phyloP scores from a whole-genome alignment of 1,140 invertebrate species.

The Panagrolaimus sp. region DNA sequence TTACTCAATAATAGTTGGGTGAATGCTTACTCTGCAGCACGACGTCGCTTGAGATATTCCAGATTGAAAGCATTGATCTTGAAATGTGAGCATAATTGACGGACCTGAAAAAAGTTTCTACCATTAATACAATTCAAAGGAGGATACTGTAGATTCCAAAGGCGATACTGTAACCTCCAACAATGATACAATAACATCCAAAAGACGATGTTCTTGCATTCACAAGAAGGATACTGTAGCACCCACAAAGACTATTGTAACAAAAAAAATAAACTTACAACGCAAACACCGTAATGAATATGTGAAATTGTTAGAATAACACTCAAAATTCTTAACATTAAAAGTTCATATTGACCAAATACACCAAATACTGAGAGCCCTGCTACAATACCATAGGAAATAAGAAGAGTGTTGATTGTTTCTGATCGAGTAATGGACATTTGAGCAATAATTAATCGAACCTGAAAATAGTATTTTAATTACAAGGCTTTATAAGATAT shows the following conservation, averaged over 20 bases:
- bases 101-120: conserved; percentile 54
- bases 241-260: neutral
- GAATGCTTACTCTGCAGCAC: conserved; percentile 26
- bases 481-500: too few species aligned
- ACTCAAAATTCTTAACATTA: conserved; percentile 57
- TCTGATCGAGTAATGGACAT: conserved; percentile 62
- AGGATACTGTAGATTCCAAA: too few species aligned
- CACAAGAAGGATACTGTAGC: too few species aligned
- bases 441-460: conserved; percentile 62
- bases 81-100: conserved; percentile 60
- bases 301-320: conserved; percentile 59
- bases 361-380: conserved; percentile 16
- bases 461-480: conserved; percentile 54
- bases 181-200: too few species aligned
- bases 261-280: conserved; percentile 43
- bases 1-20: too few species aligned
- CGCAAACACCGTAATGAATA: conserved; percentile 61
- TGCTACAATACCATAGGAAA: conserved; percentile 34
- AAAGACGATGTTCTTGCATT: too few species aligned
- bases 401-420: conserved; percentile 40
- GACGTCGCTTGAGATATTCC: conserved; percentile 40
- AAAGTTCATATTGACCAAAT: conserved; percentile 56
- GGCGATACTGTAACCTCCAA: too few species aligned
- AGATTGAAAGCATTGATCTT: conserved; percentile 60
- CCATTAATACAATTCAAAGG: too few species aligned